Conservation (phyloP, 2,113 vertebrate species). For the Tylochromis polylepis region DNA sequence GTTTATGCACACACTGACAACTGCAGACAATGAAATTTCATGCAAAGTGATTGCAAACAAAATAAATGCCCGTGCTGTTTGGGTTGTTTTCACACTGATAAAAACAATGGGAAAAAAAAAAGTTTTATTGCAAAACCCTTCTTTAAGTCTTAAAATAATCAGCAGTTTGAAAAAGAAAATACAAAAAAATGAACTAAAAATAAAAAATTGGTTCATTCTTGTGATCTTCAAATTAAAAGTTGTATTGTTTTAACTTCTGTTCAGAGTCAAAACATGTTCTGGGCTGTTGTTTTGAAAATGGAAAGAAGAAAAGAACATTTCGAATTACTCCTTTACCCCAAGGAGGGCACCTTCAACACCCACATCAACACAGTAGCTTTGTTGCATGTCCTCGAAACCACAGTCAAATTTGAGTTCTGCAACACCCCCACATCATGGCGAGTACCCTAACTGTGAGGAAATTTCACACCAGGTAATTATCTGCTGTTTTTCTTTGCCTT, state of each 20-base stretch:
- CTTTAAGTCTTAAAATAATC: neutral
- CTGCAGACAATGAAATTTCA: neutral
- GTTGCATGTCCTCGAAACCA: constrained; percentile 41
- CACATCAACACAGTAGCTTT: constrained; percentile 10
- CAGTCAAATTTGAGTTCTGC: constrained; percentile 48
- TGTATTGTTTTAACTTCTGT: neutral
- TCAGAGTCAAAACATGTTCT: neutral
- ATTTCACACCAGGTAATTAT: constrained; percentile 72
- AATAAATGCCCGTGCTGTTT: neutral
- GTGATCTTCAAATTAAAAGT: neutral
- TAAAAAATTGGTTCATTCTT: neutral
- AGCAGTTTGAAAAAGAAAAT: neutral
- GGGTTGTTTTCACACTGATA: neutral
- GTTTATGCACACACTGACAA: neutral
- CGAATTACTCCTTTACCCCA: constrained; percentile 6
- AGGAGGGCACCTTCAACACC: constrained; percentile 32
- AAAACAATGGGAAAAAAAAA: neutral
- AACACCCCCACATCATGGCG: constrained; percentile 32
- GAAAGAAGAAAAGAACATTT: constrained; percentile 18
- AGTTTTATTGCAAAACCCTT: neutral
- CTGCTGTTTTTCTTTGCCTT: constrained; percentile 50
- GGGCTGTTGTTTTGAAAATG: neutral
- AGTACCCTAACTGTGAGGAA: constrained; percentile 25
- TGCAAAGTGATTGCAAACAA: neutral
- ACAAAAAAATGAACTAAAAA: neutral